phyloP scores from a whole-genome alignment of 2,888 invertebrate species.

The Baccha elongata region DNA sequence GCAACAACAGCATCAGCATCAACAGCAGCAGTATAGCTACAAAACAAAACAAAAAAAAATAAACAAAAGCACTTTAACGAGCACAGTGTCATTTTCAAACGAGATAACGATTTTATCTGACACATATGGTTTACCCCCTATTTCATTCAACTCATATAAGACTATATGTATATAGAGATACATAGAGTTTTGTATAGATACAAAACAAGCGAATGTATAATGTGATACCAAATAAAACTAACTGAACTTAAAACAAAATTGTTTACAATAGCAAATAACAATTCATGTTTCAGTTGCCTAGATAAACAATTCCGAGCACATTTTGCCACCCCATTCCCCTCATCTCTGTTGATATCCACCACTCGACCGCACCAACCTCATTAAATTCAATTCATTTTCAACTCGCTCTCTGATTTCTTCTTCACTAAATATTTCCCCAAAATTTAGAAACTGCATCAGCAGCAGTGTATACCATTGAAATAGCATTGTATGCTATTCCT shows the following conservation, averaged over 20 bases:
- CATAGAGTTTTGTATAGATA: no score
- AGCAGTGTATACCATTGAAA: conserved; percentile 14
- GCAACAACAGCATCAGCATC: conserved; percentile 18
- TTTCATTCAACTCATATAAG: neutral
- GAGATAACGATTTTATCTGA: conserved; percentile 37
- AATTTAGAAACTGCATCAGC: conserved; percentile 30
- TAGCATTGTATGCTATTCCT: neutral
- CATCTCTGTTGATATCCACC: neutral
- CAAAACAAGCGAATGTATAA: neutral
- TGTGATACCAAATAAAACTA: conserved; percentile 37
- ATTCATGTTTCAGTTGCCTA: conserved; percentile 48
- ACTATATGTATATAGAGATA: neutral
- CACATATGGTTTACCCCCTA: conserved; percentile 25
- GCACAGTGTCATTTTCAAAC: conserved; percentile 22
- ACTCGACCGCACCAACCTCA: conserved; percentile 45
- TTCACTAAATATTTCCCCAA: conserved; percentile 49
- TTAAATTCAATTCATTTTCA: conserved; percentile 65
- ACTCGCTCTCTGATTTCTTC: conserved; percentile 39
- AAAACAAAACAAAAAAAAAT: neutral
- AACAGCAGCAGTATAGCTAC: neutral
- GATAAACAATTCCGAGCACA: conserved; percentile 49
- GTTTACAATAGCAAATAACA: conserved; percentile 54
- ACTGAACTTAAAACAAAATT: conserved; percentile 53
- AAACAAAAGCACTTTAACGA: conserved; percentile 18
- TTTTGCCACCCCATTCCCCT: conserved; percentile 7